Conservation (phyloP, 2,113 vertebrate genomes). For the Hucho hucho region DNA sequence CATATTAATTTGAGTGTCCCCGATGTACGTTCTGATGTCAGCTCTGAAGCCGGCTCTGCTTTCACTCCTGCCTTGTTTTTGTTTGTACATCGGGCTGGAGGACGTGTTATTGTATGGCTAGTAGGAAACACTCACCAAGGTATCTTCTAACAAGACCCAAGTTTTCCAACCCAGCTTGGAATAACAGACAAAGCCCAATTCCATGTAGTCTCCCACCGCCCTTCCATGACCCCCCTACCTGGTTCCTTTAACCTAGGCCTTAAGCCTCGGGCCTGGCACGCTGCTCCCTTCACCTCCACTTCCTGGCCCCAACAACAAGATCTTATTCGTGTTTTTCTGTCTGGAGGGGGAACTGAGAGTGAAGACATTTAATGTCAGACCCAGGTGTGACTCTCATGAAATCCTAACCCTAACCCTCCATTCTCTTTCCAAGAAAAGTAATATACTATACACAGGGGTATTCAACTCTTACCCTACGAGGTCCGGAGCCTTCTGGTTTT, state of each 20-base stretch:
- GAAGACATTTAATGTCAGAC: too few relatives aligned
- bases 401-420: not conserved
- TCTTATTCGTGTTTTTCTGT: too few relatives aligned
- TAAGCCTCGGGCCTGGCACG: not conserved
- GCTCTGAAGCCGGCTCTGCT: not conserved
- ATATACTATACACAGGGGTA: not conserved
- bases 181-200: slow-evolving; percentile 24
- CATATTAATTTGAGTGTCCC: too few relatives aligned
- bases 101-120: slow-evolving; percentile 5
- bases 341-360: too few relatives aligned
- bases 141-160: not conserved
- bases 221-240: not conserved
- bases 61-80: not conserved
- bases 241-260: not conserved
- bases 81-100: not conserved
- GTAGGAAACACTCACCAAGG: slow-evolving; percentile 23
- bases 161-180: slow-evolving; percentile 15
- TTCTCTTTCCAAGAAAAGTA: not conserved
- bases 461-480: too few relatives aligned
- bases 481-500: too few relatives aligned
- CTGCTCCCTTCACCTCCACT: not conserved
- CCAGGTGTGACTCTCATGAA: too few relatives aligned
- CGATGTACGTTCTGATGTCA: not conserved
- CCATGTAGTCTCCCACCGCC: slow-evolving; percentile 7
- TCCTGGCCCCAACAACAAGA: not conserved